Base-by-base conservation (phyloP, 2,113 vertebrate genomes). In the Daphoenositta chrysoptera region DNA sequence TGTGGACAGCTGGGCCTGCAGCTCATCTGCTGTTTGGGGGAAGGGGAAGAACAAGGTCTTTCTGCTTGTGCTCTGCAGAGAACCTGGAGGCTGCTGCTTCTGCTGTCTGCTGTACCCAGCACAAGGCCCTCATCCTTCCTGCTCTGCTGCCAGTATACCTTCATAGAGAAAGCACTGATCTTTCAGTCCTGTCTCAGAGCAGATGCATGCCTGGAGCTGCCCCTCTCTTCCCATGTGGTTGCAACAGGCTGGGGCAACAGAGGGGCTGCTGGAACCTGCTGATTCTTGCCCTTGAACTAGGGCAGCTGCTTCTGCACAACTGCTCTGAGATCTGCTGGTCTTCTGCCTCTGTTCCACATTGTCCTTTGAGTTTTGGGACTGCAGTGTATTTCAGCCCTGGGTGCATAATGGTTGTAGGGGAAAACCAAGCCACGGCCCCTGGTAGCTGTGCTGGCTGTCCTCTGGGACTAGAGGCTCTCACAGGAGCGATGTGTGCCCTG, bases 1-100 rank as follows among this genome's bases (percentile, higher is more conserved):
- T 89, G 76, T 35, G 22, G 83, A 73, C 79, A 95, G 86, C 93
- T 93, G 89, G 92, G 63, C 72, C 54, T 81, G 80, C 76, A 78
- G 80, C 19, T 93, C 31, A 39, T 60, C 60, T 79, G 68, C 39
- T 89, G 85, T 47, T 26, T 83, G 51, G 37, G 71, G 76, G 90
- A 93, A 90, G 88, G 88, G 94, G 63, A 94, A 81, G 68, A 81
- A 57, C 50, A 47, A 88, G 22, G 19, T 83, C 33, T 18, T 2
- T 2, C 37, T 63, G 45, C 20, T 53, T 44, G 58, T 85, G 37
- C 54, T 48, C 21, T 2, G 3, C 37, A n/a, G n/a, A n/a, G n/a
- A n/a, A n/a, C n/a, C n/a, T n/a, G n/a, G n/a, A n/a, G n/a, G n/a
- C 21, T 2, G 3, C 37, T 63, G 45, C 20, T 53, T 44, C 63